Conservation (phyloP, 2,888 invertebrate genomes). For the Punctoribates punctum region DNA sequence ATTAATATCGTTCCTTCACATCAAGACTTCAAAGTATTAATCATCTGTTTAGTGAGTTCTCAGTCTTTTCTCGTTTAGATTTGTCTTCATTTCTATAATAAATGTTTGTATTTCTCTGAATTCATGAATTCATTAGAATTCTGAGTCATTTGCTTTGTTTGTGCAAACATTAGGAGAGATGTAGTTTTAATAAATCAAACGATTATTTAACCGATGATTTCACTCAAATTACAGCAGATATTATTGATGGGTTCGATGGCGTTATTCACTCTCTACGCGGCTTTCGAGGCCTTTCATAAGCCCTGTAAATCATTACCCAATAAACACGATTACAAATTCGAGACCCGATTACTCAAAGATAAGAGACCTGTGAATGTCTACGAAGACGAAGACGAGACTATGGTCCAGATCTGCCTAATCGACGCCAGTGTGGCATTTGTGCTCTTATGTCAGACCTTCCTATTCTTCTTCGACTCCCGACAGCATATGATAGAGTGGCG, state of each 20-base stretch:
- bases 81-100: neutral
- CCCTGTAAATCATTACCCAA: constrained; percentile 27
- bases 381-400: constrained; percentile 41
- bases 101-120: neutral
- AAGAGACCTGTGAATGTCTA: constrained; percentile 41
- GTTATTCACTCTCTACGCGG: constrained; percentile 36
- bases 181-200: neutral
- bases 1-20: constrained; percentile 38
- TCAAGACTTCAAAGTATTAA: constrained; percentile 40
- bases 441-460: constrained; percentile 33
- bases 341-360: constrained; percentile 30
- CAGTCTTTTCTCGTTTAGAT: neutral
- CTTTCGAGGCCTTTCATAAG: constrained; percentile 37
- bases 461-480: constrained; percentile 41
- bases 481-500: constrained; percentile 43
- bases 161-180: no score
- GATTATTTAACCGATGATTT: neutral
- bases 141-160: no score
- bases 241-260: constrained; percentile 40
- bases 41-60: constrained; percentile 36
- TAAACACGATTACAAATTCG: constrained; percentile 33
- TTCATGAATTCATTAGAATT: neutral
- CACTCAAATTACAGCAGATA: constrained; percentile 8
- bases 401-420: constrained; percentile 24
- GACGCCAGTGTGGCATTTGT: constrained; percentile 38